Percentiles rank a stretch among this genome's conserved stretches.
phyloP scores from a whole-genome alignment of 2,797 vertebrate genomes.

The Anolis apletophallus region DNA sequence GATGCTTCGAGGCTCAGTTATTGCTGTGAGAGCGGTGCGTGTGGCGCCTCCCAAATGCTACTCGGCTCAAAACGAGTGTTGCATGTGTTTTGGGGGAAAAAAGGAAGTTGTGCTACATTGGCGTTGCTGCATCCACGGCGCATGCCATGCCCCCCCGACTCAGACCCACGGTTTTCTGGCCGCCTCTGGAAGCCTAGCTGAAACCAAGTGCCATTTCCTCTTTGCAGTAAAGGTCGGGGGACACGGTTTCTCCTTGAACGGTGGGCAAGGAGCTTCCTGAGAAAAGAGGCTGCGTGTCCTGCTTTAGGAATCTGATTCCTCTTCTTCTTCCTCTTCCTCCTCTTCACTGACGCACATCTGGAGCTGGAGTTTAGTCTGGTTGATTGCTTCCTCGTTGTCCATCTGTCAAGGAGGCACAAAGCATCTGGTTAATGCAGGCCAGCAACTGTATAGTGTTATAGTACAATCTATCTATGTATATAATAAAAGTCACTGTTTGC shows the following conservation, averaged over 20 bases:
- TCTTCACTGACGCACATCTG: conserved; percentile 70
- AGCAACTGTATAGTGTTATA: too few relatives aligned
- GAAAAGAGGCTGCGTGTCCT: conserved; percentile 10
- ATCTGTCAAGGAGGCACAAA: conserved; percentile 80
- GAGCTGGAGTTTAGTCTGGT: conserved; percentile 91
- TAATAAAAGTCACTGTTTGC: too few relatives aligned
- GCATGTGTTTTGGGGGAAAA: conserved; percentile 4
- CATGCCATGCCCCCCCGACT: neutral
- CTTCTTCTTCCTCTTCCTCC: conserved; percentile 66
- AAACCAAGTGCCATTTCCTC: neutral
- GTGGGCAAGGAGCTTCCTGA: conserved; percentile 47
- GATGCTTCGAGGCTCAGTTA: conserved; percentile 38
- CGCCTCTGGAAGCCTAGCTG: neutral
- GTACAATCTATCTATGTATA: too few relatives aligned
- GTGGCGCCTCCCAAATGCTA: conserved; percentile 9
- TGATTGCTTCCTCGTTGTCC: conserved; percentile 93
- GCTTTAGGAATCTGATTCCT: conserved; percentile 77
- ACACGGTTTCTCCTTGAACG: conserved; percentile 7
- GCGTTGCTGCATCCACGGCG: conserved; percentile 30
- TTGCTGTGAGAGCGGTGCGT: conserved; percentile 55
- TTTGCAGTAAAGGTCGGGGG: neutral
- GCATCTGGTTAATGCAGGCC: neutral
- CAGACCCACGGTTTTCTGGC: neutral
- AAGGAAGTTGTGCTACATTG: conserved; percentile 54
- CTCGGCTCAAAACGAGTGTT: neutral